Evolutionary conservation across 2,113 vertebrate species (phyloP).

Genomic region (Cettia cetti): DNA sequence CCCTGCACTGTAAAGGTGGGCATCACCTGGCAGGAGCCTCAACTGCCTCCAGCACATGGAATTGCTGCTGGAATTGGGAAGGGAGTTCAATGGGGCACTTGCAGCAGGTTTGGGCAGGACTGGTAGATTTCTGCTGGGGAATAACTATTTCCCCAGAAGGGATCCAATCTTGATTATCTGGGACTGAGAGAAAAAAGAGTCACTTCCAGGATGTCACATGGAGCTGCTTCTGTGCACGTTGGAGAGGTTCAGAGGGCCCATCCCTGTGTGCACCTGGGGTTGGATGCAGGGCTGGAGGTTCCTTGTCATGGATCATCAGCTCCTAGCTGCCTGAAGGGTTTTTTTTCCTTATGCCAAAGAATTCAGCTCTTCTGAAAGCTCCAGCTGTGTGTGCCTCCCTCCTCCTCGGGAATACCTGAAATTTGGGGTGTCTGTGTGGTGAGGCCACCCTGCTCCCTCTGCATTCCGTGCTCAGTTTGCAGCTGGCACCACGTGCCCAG

Average conservation of each 20-base stretch:
- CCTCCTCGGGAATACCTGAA: rapidly evolving
- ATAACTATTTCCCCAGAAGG: neutral
- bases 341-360: neutral
- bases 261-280: neutral
- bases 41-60: rapidly evolving
- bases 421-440: rapidly evolving
- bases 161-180: neutral
- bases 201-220: rapidly evolving
- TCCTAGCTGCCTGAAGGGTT: neutral
- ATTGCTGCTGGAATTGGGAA: neutral
- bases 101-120: neutral
- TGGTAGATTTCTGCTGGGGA: neutral
- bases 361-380: neutral
- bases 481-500: rapidly evolving
- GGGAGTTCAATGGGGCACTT: rapidly evolving
- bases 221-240: neutral
- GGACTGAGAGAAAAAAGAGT: neutral
- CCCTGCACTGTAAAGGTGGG: neutral
- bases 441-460: rapidly evolving
- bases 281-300: neutral
- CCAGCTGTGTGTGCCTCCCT: rapidly evolving
- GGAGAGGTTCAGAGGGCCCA: neutral
- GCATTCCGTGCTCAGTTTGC: rapidly evolving
- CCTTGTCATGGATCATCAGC: rapidly evolving
- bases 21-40: neutral